Conservation (phyloP, 2,797 vertebrate genomes). For the Tauraco hartlaubi region DNA sequence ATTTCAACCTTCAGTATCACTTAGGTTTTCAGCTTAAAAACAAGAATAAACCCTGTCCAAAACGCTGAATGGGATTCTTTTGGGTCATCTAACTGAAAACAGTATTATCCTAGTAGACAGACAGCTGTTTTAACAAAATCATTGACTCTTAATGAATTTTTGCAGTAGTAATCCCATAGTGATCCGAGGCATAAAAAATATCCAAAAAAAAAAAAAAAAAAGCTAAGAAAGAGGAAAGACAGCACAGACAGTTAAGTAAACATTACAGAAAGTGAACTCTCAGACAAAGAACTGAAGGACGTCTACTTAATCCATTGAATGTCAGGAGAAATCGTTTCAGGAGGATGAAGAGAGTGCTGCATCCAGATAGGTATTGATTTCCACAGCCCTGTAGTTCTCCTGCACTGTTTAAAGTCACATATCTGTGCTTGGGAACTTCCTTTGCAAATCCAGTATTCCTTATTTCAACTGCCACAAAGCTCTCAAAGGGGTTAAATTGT, state of each 20-base stretch:
- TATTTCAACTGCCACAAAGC: neutral
- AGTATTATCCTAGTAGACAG: neutral
- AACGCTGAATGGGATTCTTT: neutral
- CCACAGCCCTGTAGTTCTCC: neutral
- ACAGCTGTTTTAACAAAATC: neutral
- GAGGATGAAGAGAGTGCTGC: neutral
- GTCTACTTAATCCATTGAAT: neutral
- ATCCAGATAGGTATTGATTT: conserved; percentile 8
- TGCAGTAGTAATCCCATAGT: neutral
- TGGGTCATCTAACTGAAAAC: neutral
- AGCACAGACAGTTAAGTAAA: neutral
- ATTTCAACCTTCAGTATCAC: neutral
- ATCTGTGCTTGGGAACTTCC: neutral
- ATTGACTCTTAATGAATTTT: neutral
- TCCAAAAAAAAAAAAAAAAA: neutral
- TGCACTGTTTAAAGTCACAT: neutral
- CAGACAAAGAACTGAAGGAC: neutral
- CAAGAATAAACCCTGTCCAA: neutral
- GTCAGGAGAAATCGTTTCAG: neutral
- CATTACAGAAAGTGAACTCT: neutral
- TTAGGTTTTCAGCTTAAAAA: neutral
- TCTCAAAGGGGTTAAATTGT: neutral
- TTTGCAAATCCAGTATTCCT: neutral
- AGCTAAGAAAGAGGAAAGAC: neutral
- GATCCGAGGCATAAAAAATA: neutral